phyloP scores from a whole-genome alignment of 2,113 vertebrate species.

The Globicephala melas region DNA sequence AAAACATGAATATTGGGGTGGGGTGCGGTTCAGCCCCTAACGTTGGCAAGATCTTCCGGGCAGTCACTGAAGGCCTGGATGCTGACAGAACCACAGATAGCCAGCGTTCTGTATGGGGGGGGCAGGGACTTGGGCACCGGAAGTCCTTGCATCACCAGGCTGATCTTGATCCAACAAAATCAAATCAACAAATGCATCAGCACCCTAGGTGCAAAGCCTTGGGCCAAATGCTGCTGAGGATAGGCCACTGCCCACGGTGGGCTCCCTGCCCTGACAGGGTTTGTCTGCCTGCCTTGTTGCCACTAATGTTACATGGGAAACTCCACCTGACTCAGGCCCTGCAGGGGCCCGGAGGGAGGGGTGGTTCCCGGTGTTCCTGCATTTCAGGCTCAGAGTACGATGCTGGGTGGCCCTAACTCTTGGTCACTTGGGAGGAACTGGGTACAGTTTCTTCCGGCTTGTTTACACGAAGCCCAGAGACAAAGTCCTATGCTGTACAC shows the following conservation, averaged over 20 bases:
- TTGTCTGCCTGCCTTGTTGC: background rate
- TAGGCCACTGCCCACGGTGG: accelerated
- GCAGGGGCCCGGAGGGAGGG: accelerated
- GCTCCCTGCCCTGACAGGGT: background rate
- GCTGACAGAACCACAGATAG: background rate
- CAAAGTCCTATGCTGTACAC: background rate
- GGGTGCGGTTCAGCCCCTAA: background rate
- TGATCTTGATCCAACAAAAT: background rate
- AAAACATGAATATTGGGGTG: background rate
- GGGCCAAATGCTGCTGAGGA: background rate
- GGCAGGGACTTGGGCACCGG: background rate
- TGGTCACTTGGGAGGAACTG: background rate
- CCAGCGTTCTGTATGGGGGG: background rate
- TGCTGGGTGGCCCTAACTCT: background rate
- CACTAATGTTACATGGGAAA: too few species aligned
- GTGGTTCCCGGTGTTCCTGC: background rate
- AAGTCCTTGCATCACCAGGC: background rate
- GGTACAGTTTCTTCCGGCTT: background rate
- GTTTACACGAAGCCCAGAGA: background rate
- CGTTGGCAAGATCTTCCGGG: background rate
- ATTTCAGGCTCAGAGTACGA: accelerated
- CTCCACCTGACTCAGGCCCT: background rate
- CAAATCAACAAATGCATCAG: background rate
- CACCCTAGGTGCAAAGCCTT: background rate
- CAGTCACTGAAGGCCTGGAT: background rate